These are phyloP conservation scores for Dasypus novemcinctus DNA, from an alignment of 2,113 vertebrate genomes.

Conservation along the genomic window DNA sequence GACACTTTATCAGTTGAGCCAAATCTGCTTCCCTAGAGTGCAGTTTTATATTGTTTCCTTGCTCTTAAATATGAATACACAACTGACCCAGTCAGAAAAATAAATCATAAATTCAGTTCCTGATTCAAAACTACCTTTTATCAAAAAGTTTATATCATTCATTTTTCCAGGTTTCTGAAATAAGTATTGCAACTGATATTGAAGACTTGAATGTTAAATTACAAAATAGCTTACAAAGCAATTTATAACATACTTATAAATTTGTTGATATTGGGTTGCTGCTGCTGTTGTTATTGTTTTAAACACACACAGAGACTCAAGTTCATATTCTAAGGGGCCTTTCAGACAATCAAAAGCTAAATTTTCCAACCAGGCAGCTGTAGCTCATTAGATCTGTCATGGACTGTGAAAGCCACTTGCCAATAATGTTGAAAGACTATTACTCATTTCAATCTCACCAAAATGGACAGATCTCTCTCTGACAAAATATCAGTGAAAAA, in stretches of 20 bases:
- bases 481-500: conserved; percentile 62
- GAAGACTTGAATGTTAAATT: background rate
- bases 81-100: conserved; percentile 17
- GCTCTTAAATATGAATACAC: conserved; percentile 43
- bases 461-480: conserved; percentile 60
- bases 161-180: conserved; percentile 27
- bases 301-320: conserved; percentile 50
- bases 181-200: conserved; percentile 43
- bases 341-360: conserved; percentile 72
- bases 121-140: conserved; percentile 39
- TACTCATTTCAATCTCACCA: conserved; percentile 72
- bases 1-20: too few species aligned
- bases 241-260: conserved; percentile 28
- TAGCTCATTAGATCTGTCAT: conserved; percentile 77
- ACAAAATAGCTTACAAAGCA: conserved; percentile 48
- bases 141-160: conserved; percentile 28
- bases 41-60: conserved; percentile 24
- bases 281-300: background rate
- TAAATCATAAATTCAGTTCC: conserved; percentile 30
- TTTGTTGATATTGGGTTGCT: conserved; percentile 37
- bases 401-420: conserved; percentile 79
- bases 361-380: conserved; percentile 78
- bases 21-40: too few species aligned
- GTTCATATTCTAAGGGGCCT: conserved; percentile 60
- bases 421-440: conserved; percentile 71